Base-by-base conservation (phyloP, 2,113 vertebrate species). In the Phrynocephalus versicolor region DNA sequence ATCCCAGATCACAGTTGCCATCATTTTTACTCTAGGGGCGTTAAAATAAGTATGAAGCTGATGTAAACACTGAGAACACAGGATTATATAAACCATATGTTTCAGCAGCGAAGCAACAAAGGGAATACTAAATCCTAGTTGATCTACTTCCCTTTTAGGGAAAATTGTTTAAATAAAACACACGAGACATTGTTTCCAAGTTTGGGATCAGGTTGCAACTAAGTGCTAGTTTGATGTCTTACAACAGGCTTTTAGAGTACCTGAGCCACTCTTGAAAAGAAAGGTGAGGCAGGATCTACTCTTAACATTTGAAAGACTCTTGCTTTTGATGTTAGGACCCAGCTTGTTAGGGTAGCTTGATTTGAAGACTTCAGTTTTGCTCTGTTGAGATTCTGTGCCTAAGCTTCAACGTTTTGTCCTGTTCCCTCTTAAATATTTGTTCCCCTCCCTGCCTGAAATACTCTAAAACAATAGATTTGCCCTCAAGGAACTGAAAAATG, bases 241-340 rank as follows among this genome's bases (percentile, higher is more conserved):
- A 83, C 30, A 93, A 92, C 91, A 91, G 85, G 79, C 86, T 93
- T 93, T 88, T 88, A 92, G 93, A 91, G 93, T 95, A 91, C 91
- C 93, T 94, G 94, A 94, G 90, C 94, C 95, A 94, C 88, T 80
- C 84, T 87, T 90, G 89, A 90, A 82, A 89, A 85, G 86, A 87
- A 10, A 94, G 81, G 85, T 83, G 65, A 91, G 89, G 79, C 39
- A 83, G 86, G 89, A 37, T 88, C 85, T 91, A 90, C 89, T 94
- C 95, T 93, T 93, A 93, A 94, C 88, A 91, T 85, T 82, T 84
- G 82, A 87, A 91, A 88, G 81, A 72, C 79, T 87, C 64, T 90
- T 89, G 94, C 92, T 94, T 96, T 95, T 95, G 94, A 95, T 95
- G 93, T 94, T 90, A 90, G 92, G 92, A 93, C 89, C 89, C 87